A percentile compares a stretch with the other conserved stretches of the same genome.
Evolutionary conservation across 2,113 vertebrate species (phyloP).

Genomic region (Chascanopsetta lugubris): DNA sequence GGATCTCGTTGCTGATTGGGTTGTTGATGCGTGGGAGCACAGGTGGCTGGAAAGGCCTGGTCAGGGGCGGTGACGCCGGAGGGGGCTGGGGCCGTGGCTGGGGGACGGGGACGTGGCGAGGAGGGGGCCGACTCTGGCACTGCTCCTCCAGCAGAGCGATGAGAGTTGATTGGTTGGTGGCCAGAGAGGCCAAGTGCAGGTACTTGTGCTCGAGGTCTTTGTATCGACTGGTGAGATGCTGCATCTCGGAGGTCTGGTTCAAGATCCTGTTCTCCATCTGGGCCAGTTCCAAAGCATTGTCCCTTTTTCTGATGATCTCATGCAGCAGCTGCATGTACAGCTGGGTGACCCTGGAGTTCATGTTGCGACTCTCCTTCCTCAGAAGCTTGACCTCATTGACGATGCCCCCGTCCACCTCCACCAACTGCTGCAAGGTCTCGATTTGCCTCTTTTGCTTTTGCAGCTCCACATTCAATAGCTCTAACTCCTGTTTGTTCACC

Average conservation of each 20-base stretch:
- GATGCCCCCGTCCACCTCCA: slow-evolving; percentile 96
- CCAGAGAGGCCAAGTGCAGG: slow-evolving; percentile 90
- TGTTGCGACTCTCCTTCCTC: slow-evolving; percentile 97
- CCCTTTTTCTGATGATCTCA: slow-evolving; percentile 97
- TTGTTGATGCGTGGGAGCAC: slow-evolving; percentile 87
- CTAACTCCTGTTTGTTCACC: slow-evolving; percentile 94
- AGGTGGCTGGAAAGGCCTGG: slow-evolving; percentile 85
- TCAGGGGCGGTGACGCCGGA: slow-evolving; percentile 75
- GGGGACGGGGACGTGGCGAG: slow-evolving; percentile 75
- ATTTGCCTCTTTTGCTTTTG: slow-evolving; percentile 98
- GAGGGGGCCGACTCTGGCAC: slow-evolving; percentile 83
- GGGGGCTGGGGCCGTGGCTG: slow-evolving; percentile 77
- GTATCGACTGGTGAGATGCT: slow-evolving; percentile 93
- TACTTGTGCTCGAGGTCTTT: slow-evolving; percentile 98
- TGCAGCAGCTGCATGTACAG: slow-evolving; percentile 99
- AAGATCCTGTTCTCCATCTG: slow-evolving; percentile 96
- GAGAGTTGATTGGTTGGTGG: slow-evolving; percentile 91
- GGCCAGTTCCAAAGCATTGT: slow-evolving; percentile 94
- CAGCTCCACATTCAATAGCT: slow-evolving; percentile 93
- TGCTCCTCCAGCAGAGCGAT: slow-evolving; percentile 93
- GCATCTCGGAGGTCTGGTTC: slow-evolving; percentile 97
- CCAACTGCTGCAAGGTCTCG: slow-evolving; percentile 94
- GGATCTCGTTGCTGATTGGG: slow-evolving; percentile 97
- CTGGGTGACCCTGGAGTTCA: slow-evolving; percentile 98
- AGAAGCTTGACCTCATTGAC: slow-evolving; percentile 97